Conservation (phyloP, 2,888 invertebrate genomes). For the Coecobrya sp. region DNA sequence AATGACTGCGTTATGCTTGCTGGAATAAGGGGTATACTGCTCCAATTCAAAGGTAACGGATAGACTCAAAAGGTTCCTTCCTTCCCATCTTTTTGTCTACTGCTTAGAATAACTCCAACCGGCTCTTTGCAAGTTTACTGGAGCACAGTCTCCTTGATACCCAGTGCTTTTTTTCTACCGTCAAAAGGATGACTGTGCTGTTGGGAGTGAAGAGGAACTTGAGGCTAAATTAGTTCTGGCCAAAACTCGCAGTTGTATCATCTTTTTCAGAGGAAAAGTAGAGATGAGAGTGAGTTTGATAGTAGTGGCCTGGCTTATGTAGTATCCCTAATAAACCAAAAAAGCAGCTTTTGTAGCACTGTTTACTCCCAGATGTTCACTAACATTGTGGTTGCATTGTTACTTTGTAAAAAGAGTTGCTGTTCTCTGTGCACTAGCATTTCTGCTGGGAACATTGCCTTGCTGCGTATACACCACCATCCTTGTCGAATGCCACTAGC, state of each 20-base stretch:
- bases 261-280: slow-evolving; percentile 14
- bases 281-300: slow-evolving; percentile 17
- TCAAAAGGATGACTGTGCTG: slow-evolving; percentile 63
- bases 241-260: slow-evolving; percentile 66
- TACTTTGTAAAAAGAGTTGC: slow-evolving; percentile 37
- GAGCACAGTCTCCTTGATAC: neutral
- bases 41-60: slow-evolving; percentile 12
- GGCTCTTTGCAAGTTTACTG: slow-evolving; percentile 27
- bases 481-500: slow-evolving; percentile 43
- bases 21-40: neutral
- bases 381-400: slow-evolving; percentile 72
- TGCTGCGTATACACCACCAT: neutral
- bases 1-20: neutral
- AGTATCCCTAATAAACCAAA: slow-evolving; percentile 54
- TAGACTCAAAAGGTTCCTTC: slow-evolving; percentile 1
- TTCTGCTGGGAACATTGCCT: neutral
- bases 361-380: slow-evolving; percentile 80
- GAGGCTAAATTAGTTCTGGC: slow-evolving; percentile 80
- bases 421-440: neutral
- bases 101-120: slow-evolving; percentile 42
- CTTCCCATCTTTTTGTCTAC: slow-evolving; percentile 39
- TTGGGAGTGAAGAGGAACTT: slow-evolving; percentile 71
- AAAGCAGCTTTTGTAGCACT: slow-evolving; percentile 62
- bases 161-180: slow-evolving; percentile 37
- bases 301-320: neutral